Base-by-base conservation (phyloP, 2,113 vertebrate species). In the Hippopotamus amphibius region DNA sequence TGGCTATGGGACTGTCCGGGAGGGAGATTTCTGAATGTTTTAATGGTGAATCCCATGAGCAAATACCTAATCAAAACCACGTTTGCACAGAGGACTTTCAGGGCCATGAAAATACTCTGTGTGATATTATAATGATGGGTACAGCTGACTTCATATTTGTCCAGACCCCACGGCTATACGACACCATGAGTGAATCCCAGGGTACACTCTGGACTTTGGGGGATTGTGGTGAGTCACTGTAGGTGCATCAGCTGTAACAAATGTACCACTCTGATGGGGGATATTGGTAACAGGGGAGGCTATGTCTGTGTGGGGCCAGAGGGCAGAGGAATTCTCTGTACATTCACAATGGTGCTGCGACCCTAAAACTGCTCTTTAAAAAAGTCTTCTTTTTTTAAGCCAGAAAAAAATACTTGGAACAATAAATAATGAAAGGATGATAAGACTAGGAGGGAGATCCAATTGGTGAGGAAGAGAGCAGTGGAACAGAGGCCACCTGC, bases 241-340 rank as follows among this genome's bases (percentile, higher is more conserved):
- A 48, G 37, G 69, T 9, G 66, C 46, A 55, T 48, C 24, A 2
- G 1, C 16, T 72, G 6, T 72, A 63, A 63, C 55, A 26, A 71
- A 82, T 7, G 24, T 37, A 26, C 50, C 69, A 28, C 55, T 57
- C 41, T 50, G 41, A 24, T 14, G 6, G 80, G 46, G 26, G 3
- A 0, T 26, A 17, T 57, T 50, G 41, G 48, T 14, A 22, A 7
- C 7, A 13, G 9, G 17, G 30, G 14, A 65, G 37, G 22, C 50
- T 26, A 22, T 13, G 2, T 13, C 3, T 43, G 6, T 28, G 5
- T 8, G 3, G 14, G 5, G 11, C 5, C 6, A 33, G 21, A 77
- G 26, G 26, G 19, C 17, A 30, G 41, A 28, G 71, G 21, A 48
- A 37, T 76, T 76, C 48, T 53, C 71, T 69, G 30, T 26, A 48